Base-by-base conservation (phyloP, 2,888 invertebrate genomes). In the Eremobia ochroleuca region DNA sequence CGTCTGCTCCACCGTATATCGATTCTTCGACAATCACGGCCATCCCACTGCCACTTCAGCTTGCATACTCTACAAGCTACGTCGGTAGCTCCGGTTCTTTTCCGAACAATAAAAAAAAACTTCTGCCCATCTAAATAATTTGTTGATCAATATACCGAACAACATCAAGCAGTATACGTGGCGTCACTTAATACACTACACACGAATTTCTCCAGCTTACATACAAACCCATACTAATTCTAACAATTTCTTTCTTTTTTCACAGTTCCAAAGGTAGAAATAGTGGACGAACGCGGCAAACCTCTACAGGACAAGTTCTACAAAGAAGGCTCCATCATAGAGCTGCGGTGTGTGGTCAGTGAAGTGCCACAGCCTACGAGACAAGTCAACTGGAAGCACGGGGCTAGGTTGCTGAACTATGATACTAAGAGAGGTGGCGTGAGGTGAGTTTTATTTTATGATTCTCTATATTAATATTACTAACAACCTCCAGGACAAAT, bases 291-390 rank as follows among this genome's bases (percentile, higher is more conserved):
- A 90, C 97, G 98, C 87, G 98, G 98, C 28, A 97, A 98, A 52
- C 97, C 98, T 59, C 97, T 98, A 0, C 97, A 97, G 82, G 98
- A 98, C 95, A 98, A 98, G 95, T 98, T 98, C 94, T 98, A 98
- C 97, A 98, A 98, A 93, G 98, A 98, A 88, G 98, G 98, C 52
- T 98, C 98, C 87, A 98, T 98, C 88, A 98, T 98, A 90, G 98
- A 98, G 93, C 97, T 98, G 77, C 97, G 98, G 89, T 98, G 98
- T 92, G 97, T 98, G 88, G 98, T 98, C 92, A 98, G 98, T 90
- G 98, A 98, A 93, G 98, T 98, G 77, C 98, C 98, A 9, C 98
- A 98, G 91, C 98, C 98, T 13, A 97, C 98, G 69, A 97, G 98
- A 58, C 98, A 98, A 91, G 98, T 98, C 90, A 96, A 98, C 91